These are phyloP conservation scores for Gallinago paraguaiae DNA, from an alignment of 2,113 vertebrate species.

Conservation along the genomic window DNA sequence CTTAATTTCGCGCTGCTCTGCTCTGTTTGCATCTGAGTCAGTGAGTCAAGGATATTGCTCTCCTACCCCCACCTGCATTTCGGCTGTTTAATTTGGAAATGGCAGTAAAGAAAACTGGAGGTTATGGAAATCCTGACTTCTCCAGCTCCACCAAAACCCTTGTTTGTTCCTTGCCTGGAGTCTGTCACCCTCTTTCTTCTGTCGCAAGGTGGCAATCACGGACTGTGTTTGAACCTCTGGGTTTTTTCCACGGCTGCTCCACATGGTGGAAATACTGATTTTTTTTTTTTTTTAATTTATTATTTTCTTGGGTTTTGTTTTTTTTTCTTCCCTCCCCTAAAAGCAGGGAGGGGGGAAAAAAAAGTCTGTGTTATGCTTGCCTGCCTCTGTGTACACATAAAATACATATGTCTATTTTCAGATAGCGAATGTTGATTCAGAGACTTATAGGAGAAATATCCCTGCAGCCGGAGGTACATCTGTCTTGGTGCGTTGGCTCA, in stretches of 20 bases:
- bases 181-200: rapidly evolving
- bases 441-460: not conserved
- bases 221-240: not conserved
- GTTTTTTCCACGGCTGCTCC: not conserved
- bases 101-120: not conserved
- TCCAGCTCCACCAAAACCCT: not conserved
- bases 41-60: not conserved
- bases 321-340: too few relatives aligned
- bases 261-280: not conserved
- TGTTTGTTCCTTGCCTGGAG: not conserved
- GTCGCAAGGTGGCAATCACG: constrained; percentile 62
- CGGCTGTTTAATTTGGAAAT: constrained; percentile 2
- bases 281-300: not conserved
- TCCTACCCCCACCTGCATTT: not conserved
- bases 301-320: not conserved
- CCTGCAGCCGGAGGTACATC: rapidly evolving
- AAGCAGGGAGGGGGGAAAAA: rapidly evolving
- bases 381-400: not conserved
- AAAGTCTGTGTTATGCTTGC: rapidly evolving
- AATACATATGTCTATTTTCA: not conserved
- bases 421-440: not conserved
- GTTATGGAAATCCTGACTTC: constrained; percentile 38
- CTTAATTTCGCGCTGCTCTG: not conserved
- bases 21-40: constrained; percentile 12
- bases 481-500: rapidly evolving